phyloP scores from a whole-genome alignment of 2,113 vertebrate species.

The Rhabdomys dilectus region DNA sequence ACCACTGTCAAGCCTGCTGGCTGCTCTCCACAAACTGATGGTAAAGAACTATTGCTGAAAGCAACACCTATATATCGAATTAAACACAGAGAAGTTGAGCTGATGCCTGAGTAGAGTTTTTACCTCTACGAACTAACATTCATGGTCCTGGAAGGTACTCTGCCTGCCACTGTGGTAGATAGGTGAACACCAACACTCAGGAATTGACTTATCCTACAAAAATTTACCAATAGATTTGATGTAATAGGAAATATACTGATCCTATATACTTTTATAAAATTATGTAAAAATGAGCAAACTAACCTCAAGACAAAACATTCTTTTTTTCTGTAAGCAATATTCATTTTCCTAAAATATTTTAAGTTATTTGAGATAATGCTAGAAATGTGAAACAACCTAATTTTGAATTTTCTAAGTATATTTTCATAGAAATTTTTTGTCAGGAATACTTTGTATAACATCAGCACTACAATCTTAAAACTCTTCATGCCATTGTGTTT shows the following conservation, averaged over 20 bases:
- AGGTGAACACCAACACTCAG: not conserved
- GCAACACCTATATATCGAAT: not conserved
- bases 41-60: not conserved
- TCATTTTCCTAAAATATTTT: slow-evolving; percentile 50
- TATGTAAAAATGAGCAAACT: slow-evolving; percentile 13
- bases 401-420: slow-evolving; percentile 46
- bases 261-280: not conserved
- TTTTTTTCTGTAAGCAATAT: not conserved
- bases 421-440: slow-evolving; percentile 57
- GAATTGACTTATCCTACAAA: slow-evolving; percentile 26
- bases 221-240: not conserved
- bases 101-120: not conserved
- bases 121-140: not conserved
- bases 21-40: not conserved
- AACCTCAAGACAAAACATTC: slow-evolving; percentile 44
- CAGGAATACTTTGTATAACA: slow-evolving; percentile 22
- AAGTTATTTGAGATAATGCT: slow-evolving; percentile 1
- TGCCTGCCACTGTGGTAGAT: not conserved
- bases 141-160: not conserved
- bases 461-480: slow-evolving; percentile 30
- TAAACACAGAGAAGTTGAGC: not conserved
- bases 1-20: not conserved
- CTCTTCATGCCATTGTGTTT: not conserved
- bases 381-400: slow-evolving; percentile 24
- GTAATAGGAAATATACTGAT: not conserved